Evolutionary conservation across 1,140 invertebrate species (phyloP).

Genomic region (Calephelis nemesis): DNA sequence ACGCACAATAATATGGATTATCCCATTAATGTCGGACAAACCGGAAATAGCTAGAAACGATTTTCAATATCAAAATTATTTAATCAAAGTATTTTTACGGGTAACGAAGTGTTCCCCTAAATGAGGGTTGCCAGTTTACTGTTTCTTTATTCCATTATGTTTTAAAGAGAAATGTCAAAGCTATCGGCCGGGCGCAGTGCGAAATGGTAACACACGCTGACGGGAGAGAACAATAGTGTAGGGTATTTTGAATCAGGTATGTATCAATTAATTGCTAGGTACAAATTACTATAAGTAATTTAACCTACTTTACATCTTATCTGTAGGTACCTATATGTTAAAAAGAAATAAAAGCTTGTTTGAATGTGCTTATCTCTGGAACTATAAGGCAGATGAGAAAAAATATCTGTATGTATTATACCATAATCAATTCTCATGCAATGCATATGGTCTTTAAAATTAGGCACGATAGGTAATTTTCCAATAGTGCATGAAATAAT

Average conservation of each 20-base stretch:
- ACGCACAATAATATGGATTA: no score
- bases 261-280: conserved; percentile 27
- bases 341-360: no score
- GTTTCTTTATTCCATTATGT: conserved; percentile 77
- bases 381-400: no score
- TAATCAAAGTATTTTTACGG: conserved; percentile 30
- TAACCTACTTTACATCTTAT: neutral
- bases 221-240: conserved; percentile 42
- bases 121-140: conserved; percentile 61
- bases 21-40: neutral
- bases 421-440: no score
- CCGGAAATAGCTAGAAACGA: neutral
- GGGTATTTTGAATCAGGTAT: conserved; percentile 36
- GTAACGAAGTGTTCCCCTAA: conserved; percentile 60
- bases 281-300: neutral
- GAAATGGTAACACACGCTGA: conserved; percentile 37
- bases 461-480: no score
- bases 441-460: no score
- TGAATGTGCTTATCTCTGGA: no score
- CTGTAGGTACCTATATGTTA: no score
- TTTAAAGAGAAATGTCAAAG: conserved; percentile 72
- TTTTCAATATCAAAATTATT: conserved; percentile 39
- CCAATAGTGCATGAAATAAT: no score
- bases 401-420: no score
- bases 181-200: conserved; percentile 57